These are phyloP conservation scores for Clarias fuscus DNA, from an alignment of 2,797 vertebrate species.

Conservation along the genomic window DNA sequence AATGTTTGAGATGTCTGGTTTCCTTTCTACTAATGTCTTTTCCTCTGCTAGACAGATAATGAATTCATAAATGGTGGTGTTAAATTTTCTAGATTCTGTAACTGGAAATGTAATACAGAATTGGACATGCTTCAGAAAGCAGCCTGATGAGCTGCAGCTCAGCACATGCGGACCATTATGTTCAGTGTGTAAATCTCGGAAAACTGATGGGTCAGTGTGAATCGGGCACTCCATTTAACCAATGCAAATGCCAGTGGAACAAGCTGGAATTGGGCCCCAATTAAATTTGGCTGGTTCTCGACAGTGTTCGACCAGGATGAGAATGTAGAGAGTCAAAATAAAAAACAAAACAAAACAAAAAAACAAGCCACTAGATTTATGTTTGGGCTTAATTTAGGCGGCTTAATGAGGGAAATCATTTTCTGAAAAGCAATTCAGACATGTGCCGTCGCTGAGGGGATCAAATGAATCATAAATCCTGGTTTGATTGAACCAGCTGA, in stretches of 20 bases:
- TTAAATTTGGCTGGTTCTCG: constrained; percentile 50
- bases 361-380: constrained; percentile 32
- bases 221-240: constrained; percentile 34
- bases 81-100: constrained; percentile 37
- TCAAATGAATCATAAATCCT: constrained; percentile 63
- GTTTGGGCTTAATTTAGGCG: constrained; percentile 50
- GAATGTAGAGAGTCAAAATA: constrained; percentile 6
- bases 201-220: constrained; percentile 33
- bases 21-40: not conserved
- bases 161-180: constrained; percentile 45
- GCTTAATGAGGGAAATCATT: constrained; percentile 23
- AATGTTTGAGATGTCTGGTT: not conserved
- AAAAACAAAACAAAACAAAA: not conserved
- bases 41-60: not conserved
- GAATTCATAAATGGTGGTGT: constrained; percentile 1
- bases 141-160: constrained; percentile 48
- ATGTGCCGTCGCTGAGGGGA: constrained; percentile 26
- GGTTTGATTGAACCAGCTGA: constrained; percentile 64
- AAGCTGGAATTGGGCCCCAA: constrained; percentile 30
- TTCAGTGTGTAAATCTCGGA: constrained; percentile 34
- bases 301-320: constrained; percentile 36
- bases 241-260: constrained; percentile 20
- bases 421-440: constrained; percentile 48
- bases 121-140: constrained; percentile 37
- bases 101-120: constrained; percentile 48